phyloP scores from a whole-genome alignment of 2,888 invertebrate genomes.

The Asteroscopus sphinx region DNA sequence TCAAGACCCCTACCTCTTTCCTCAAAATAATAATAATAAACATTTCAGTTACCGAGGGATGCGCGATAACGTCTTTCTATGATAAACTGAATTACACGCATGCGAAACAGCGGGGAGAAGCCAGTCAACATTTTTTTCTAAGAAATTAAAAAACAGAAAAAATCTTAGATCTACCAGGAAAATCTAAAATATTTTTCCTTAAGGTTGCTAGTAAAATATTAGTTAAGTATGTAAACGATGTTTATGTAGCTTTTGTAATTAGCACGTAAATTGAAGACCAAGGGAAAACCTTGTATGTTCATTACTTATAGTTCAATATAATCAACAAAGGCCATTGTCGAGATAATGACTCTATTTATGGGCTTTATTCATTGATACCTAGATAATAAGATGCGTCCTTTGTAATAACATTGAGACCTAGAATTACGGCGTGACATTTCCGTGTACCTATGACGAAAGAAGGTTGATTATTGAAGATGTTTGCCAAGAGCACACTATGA shows the following conservation, averaged over 20 bases:
- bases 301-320: slow-evolving; percentile 17
- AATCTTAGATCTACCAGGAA: slow-evolving; percentile 4
- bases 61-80: too few species aligned
- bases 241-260: slow-evolving; percentile 13
- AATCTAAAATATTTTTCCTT: background rate
- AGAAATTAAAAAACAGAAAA: too few species aligned
- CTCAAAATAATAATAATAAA: too few species aligned
- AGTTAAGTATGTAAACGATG: slow-evolving; percentile 4
- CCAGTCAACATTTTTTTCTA: too few species aligned
- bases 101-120: too few species aligned
- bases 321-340: slow-evolving; percentile 36
- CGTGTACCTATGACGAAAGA: slow-evolving; percentile 26
- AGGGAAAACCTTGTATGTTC: slow-evolving; percentile 31
- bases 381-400: slow-evolving; percentile 29
- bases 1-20: too few species aligned
- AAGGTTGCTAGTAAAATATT: background rate
- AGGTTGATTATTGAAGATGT: slow-evolving; percentile 19
- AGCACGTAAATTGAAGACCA: slow-evolving; percentile 29
- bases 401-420: slow-evolving; percentile 26
- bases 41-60: too few species aligned
- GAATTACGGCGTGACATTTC: slow-evolving; percentile 32
- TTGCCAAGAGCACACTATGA: slow-evolving; percentile 10
- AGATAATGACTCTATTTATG: slow-evolving; percentile 35
- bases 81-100: too few species aligned
- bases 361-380: slow-evolving; percentile 19